Evolutionary conservation across 2,888 invertebrate genomes (phyloP).

Genomic region (Gastrophysa polygoni): DNA sequence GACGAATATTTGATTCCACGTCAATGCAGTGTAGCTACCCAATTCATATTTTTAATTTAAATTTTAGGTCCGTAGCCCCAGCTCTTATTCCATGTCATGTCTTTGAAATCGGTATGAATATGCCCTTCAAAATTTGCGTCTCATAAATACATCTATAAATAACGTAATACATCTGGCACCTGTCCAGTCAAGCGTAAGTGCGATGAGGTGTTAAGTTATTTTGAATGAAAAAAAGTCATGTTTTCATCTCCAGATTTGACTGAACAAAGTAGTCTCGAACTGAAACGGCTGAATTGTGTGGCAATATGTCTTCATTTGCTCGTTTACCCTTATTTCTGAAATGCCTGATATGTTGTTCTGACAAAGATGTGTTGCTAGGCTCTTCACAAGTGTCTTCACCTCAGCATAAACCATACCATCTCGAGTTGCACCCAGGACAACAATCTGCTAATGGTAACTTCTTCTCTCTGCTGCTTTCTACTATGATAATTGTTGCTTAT

Average conservation of each 20-base stretch:
- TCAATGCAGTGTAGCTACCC: no score
- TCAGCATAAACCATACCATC: conserved; percentile 59
- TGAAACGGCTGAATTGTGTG: conserved; percentile 18
- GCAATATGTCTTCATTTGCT: conserved; percentile 38
- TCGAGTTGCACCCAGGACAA: conserved; percentile 62
- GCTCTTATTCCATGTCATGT: no score
- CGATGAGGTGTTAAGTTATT: conserved; percentile 32
- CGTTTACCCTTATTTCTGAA: conserved; percentile 44
- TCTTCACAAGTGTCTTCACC: conserved; percentile 59
- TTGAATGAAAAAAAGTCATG: conserved; percentile 31
- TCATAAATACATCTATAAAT: conserved; percentile 13
- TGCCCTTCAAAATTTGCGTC: no score
- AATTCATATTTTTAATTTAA: no score
- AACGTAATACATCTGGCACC: conserved; percentile 25
- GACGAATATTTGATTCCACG: no score
- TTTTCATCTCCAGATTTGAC: conserved; percentile 29
- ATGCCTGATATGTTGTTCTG: conserved; percentile 54
- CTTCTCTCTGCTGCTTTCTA: conserved; percentile 38
- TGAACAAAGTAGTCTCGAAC: conserved; percentile 25
- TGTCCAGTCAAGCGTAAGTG: conserved; percentile 23
- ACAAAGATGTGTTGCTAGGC: conserved; percentile 58
- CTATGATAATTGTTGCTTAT: conserved; percentile 13
- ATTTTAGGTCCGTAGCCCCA: no score
- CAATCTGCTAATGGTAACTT: conserved; percentile 81
- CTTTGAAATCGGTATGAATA: neutral